These are phyloP conservation scores for Platypus cylindrus DNA, from an alignment of 2,888 invertebrate species.

Conservation along the genomic window DNA sequence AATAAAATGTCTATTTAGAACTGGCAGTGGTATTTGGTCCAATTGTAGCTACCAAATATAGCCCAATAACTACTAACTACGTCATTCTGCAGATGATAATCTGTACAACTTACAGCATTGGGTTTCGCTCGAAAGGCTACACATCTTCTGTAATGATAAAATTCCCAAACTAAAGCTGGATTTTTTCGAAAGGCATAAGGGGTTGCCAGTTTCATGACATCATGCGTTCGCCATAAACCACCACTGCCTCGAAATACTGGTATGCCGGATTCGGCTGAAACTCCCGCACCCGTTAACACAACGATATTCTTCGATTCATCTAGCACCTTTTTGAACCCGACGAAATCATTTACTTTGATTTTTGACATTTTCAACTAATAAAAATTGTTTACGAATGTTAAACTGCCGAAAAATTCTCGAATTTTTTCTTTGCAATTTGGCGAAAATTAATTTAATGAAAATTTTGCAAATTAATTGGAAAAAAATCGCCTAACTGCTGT, in stretches of 20 bases:
- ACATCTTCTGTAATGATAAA: slow-evolving; percentile 74
- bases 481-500: too few species aligned
- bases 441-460: too few species aligned
- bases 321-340: slow-evolving; percentile 46
- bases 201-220: slow-evolving; percentile 52
- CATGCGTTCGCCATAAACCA: slow-evolving; percentile 69
- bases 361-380: slow-evolving; percentile 20
- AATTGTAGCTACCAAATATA: slow-evolving; percentile 2
- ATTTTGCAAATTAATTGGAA: too few species aligned
- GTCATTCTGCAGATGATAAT: slow-evolving; percentile 2
- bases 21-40: too few species aligned
- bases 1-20: too few species aligned
- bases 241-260: slow-evolving; percentile 77
- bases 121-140: slow-evolving; percentile 59
- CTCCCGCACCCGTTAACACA: slow-evolving; percentile 86
- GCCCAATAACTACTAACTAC: too few species aligned
- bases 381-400: too few species aligned
- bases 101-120: slow-evolving; percentile 48
- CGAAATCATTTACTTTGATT: slow-evolving; percentile 24
- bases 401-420: too few species aligned
- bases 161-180: slow-evolving; percentile 81
- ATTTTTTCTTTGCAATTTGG: too few species aligned
- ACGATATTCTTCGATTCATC: slow-evolving; percentile 45
- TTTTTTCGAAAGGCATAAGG: slow-evolving; percentile 56
- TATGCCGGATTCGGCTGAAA: slow-evolving; percentile 90